Percentiles rank a stretch among this genome's conserved stretches.
Conservation (phyloP, 2,797 vertebrate species). For the Parauchenoglanis punctatus region DNA sequence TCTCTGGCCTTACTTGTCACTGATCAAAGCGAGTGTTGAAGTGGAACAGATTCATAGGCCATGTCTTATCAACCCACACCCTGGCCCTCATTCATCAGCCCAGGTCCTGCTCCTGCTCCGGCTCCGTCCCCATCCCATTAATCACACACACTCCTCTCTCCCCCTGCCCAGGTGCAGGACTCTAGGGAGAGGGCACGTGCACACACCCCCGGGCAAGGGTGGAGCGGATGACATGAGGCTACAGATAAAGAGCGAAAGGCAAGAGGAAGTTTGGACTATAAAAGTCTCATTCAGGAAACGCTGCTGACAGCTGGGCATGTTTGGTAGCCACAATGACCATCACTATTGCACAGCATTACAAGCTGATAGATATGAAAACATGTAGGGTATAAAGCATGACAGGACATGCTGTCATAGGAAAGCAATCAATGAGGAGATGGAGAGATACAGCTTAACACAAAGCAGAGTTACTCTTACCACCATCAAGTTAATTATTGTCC, state of each 20-base stretch:
- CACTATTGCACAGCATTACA: constrained; percentile 2
- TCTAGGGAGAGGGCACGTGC: constrained; percentile 47
- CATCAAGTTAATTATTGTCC: not conserved
- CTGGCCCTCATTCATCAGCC: constrained; percentile 88
- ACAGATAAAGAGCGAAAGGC: constrained; percentile 29
- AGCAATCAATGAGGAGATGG: not conserved
- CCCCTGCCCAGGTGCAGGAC: constrained; percentile 63
- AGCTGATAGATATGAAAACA: not conserved
- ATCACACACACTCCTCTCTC: constrained; percentile 79
- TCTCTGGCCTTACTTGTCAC: constrained; percentile 90
- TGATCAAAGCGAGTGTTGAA: constrained; percentile 93
- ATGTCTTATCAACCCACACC: constrained; percentile 91
- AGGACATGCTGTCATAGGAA: not conserved
- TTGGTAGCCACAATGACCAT: constrained; percentile 1
- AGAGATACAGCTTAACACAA: not conserved
- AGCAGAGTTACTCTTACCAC: no score
- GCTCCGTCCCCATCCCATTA: constrained; percentile 87
- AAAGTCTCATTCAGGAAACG: constrained; percentile 29
- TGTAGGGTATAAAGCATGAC: constrained; percentile 8
- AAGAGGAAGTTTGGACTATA: constrained; percentile 37
- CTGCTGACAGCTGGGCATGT: constrained; percentile 3
- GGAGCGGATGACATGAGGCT: constrained; percentile 32
- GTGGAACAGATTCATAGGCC: constrained; percentile 96
- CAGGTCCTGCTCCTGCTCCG: constrained; percentile 81
- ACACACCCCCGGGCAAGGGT: constrained; percentile 54